Percentiles rank a stretch among this genome's conserved stretches.
These are phyloP conservation scores for Lysiphlebus fabarum DNA, from an alignment of 1,140 invertebrate genomes.

Conservation along the genomic window DNA sequence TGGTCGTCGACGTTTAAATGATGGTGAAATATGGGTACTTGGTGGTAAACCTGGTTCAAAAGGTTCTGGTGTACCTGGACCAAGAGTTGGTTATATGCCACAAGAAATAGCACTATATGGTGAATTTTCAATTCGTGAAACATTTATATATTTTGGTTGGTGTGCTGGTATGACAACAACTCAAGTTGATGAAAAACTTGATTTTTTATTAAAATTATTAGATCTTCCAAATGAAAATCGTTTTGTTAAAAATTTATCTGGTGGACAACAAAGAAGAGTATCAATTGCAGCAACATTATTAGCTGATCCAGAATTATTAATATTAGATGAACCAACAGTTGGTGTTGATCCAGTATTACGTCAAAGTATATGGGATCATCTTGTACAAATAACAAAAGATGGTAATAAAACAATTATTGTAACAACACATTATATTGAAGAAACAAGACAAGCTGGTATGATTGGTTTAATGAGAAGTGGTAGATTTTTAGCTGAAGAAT, in stretches of 20 bases:
- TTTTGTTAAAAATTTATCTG: conserved; percentile 81
- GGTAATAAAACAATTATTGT: conserved; percentile 92
- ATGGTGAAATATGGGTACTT: conserved; percentile 78
- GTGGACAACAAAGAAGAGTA: conserved; percentile 85
- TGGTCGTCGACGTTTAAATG: conserved; percentile 71
- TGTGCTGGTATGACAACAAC: conserved; percentile 75
- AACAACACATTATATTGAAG: conserved; percentile 97
- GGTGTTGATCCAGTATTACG: conserved; percentile 92
- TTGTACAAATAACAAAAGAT: conserved; percentile 82
- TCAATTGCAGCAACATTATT: conserved; percentile 84
- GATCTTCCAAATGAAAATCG: conserved; percentile 60
- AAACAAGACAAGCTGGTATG: conserved; percentile 84
- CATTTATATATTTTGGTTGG: conserved; percentile 87
- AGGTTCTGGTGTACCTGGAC: conserved; percentile 69
- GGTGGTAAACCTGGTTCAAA: conserved; percentile 78
- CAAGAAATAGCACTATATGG: conserved; percentile 89
- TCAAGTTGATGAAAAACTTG: conserved; percentile 71
- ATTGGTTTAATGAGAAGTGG: conserved; percentile 93
- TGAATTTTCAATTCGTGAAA: conserved; percentile 88
- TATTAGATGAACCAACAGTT: conserved; percentile 92
- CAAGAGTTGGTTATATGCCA: conserved; percentile 63
- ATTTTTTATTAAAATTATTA: conserved; percentile 74
- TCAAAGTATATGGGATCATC: conserved; percentile 92
- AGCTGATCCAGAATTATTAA: conserved; percentile 85
- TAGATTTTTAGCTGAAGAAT: conserved; percentile 85